These are phyloP conservation scores for Gandaritis pyraliata DNA, from an alignment of 2,888 invertebrate genomes.

Conservation along the genomic window DNA sequence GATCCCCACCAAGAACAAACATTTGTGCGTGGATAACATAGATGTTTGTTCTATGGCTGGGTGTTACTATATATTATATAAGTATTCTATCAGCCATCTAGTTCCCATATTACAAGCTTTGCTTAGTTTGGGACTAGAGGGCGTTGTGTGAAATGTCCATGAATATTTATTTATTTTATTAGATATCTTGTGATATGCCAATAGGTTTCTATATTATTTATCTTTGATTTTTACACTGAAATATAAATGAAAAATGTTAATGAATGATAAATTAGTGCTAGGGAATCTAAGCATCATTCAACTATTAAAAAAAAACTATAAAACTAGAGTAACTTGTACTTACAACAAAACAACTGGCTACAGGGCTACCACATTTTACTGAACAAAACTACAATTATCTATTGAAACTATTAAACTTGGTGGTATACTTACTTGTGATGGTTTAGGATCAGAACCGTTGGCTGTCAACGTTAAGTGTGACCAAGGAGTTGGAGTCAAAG, in stretches of 20 bases:
- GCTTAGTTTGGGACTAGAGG: too few species aligned
- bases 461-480: not conserved
- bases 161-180: too few species aligned
- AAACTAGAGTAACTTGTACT: conserved; percentile 16
- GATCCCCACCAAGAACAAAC: too few species aligned
- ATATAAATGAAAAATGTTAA: conserved; percentile 26
- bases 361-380: conserved; percentile 8
- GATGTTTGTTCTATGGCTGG: too few species aligned
- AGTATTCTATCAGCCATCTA: too few species aligned
- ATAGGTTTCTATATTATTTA: not conserved
- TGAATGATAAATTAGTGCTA: conserved; percentile 40
- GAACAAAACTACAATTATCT: conserved; percentile 3
- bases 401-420: conserved; percentile 4
- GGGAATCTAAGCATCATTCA: conserved; percentile 38
- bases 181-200: too few species aligned
- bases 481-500: too few species aligned
- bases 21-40: too few species aligned
- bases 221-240: conserved; percentile 14
- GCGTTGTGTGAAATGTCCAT: too few species aligned
- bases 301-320: conserved; percentile 8
- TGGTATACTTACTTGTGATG: conserved; percentile 3
- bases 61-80: too few species aligned
- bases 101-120: too few species aligned
- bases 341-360: conserved; percentile 16
- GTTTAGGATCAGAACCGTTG: not conserved